Base-by-base conservation (phyloP, 1,140 invertebrate species). In the Wasmannia auropunctata region DNA sequence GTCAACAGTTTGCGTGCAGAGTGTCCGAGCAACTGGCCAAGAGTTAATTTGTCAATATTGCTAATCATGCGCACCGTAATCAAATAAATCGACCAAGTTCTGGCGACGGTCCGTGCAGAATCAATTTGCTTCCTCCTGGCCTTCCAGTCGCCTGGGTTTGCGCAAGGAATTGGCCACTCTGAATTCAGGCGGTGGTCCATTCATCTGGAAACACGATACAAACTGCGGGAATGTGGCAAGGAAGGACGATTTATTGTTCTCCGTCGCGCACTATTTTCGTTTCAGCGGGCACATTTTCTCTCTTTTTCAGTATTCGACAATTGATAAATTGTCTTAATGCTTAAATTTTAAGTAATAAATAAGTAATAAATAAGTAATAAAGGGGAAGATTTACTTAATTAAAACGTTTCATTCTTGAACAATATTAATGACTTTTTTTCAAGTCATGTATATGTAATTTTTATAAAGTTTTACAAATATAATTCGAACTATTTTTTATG, bases 21-120 rank as follows among this genome's bases (percentile, higher is more conserved):
- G 80, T 90, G 89, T 90, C 89, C 90, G 65, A 90, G 89, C 87
- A 81, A 88, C 90, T 85, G 81, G 76, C 79, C 87, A 86, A 87
- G 81, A 90, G 90, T 92, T 91, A 90, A 92, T 92, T 92, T 92
- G 91, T 92, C 90, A 92, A 91, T 92, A 92, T 92, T 90, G 87
- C 91, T 92, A 92, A 92, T 92, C 91, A 92, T 91, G 88, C 91
- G 91, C 85, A 83, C 86, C 77, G 85, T 92, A 92, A 92, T 91
- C 91, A 87, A 92, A 92, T 92, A 91, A 92, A 92, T 91, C 91
- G 89, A 89, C 89, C 86, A 90, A 92, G 88, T 92, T 92, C 89
- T 87, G 79, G 67, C 85, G 90, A 90, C 89, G 86, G 88, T 88
- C 88, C 83, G 90, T 91, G 84, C 90, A 91, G 88, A 91, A 91